Conservation (phyloP, 2,797 vertebrate genomes). For the Falco biarmicus region DNA sequence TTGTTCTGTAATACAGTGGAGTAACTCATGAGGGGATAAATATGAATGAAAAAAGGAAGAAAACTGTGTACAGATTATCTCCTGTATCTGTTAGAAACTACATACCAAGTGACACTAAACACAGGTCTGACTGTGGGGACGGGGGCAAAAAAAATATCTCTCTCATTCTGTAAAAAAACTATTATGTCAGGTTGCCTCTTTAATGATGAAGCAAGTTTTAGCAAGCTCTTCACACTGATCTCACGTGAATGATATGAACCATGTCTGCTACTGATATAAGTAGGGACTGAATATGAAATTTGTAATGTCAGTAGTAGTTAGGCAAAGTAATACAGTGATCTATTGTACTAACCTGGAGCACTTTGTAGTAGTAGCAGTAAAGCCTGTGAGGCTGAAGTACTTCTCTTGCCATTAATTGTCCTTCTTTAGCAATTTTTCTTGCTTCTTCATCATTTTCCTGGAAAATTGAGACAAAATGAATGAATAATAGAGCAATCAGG, state of each 20-base stretch:
- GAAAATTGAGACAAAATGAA: constrained; percentile 1
- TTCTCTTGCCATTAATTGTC: constrained; percentile 81
- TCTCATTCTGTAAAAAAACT: neutral
- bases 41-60: neutral
- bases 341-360: constrained; percentile 73
- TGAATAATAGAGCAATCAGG: neutral
- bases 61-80: neutral
- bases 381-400: constrained; percentile 85
- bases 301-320: neutral
- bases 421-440: constrained; percentile 79
- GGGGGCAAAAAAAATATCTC: neutral
- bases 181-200: neutral
- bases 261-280: neutral
- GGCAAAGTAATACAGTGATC: neutral
- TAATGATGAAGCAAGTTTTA: neutral
- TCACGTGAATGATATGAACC: neutral
- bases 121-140: neutral
- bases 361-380: constrained; percentile 89
- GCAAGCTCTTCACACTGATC: neutral
- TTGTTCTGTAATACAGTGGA: neutral
- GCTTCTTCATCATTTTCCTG: constrained; percentile 85
- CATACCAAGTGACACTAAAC: neutral
- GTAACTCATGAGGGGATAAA: neutral
- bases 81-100: neutral
- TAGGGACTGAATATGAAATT: neutral